These are phyloP conservation scores for Helleia helle DNA, from an alignment of 2,888 invertebrate genomes.

Conservation along the genomic window DNA sequence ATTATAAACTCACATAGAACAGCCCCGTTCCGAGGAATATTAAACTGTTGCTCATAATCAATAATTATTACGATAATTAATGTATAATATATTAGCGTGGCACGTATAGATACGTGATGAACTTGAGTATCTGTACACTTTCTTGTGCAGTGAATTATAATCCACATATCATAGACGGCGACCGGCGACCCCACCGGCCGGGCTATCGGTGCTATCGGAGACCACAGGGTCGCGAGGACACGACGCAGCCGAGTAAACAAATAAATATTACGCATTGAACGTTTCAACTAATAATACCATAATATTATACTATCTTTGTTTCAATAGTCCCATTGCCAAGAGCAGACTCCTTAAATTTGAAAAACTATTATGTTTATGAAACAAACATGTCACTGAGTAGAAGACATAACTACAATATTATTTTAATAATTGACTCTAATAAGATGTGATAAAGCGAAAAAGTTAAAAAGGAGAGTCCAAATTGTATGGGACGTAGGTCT, in stretches of 20 bases:
- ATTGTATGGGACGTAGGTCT: no score
- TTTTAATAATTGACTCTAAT: no score
- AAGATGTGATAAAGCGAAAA: no score
- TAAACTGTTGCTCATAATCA: no score
- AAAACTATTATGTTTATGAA: no score
- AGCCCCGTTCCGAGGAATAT: no score
- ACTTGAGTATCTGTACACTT: slow-evolving; percentile 11
- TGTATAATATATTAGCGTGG: neutral
- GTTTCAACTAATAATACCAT: neutral
- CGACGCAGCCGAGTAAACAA: slow-evolving; percentile 21
- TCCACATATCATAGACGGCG: slow-evolving; percentile 15
- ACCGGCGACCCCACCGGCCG: slow-evolving; percentile 25
- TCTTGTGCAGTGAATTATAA: slow-evolving; percentile 8
- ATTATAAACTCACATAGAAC: no score
- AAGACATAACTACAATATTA: no score
- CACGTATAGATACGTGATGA: slow-evolving; percentile 6
- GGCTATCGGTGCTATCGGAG: slow-evolving; percentile 23
- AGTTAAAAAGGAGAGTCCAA: no score
- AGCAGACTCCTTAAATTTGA: no score
- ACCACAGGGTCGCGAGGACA: slow-evolving; percentile 21
- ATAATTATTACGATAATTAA: neutral
- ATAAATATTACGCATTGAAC: slow-evolving; percentile 16
- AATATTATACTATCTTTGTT: neutral
- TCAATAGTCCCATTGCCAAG: neutral
- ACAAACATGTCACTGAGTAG: no score